A percentile compares a stretch with the other conserved stretches of the same genome.
These are phyloP conservation scores for Oreochromis tanganicae DNA, from an alignment of 2,113 vertebrate species.

Conservation along the genomic window DNA sequence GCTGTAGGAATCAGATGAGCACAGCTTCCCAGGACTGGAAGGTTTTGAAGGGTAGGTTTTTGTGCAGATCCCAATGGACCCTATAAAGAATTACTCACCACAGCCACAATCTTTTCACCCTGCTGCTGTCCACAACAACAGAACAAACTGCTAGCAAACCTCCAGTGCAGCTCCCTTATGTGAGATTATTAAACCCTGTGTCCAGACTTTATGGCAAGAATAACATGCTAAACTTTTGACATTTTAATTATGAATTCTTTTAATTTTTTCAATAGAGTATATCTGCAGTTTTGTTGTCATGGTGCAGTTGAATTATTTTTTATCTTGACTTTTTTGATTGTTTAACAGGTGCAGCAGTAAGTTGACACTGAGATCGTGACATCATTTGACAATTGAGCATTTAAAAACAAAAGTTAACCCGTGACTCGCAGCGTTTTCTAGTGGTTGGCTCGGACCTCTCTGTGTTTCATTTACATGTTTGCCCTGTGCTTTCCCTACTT, in stretches of 20 bases:
- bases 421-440: neutral
- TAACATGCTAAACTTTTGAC: neutral
- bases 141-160: neutral
- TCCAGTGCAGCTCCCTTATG: neutral
- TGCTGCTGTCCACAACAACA: neutral
- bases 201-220: neutral
- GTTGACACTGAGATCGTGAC: neutral
- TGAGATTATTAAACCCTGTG: neutral
- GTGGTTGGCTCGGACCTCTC: neutral
- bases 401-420: neutral
- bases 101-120: neutral
- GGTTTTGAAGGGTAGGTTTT: neutral
- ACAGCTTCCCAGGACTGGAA: neutral
- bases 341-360: neutral
- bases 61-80: accelerated
- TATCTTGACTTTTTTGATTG: neutral
- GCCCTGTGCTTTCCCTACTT: neutral
- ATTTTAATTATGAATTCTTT: neutral
- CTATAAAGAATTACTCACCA: neutral
- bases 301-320: neutral
- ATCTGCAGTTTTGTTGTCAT: neutral
- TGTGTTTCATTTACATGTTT: neutral
- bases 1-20: neutral
- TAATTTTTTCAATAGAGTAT: neutral
- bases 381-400: neutral